Conservation (phyloP, 2,888 invertebrate species). For the Tupiocoris notatus region DNA sequence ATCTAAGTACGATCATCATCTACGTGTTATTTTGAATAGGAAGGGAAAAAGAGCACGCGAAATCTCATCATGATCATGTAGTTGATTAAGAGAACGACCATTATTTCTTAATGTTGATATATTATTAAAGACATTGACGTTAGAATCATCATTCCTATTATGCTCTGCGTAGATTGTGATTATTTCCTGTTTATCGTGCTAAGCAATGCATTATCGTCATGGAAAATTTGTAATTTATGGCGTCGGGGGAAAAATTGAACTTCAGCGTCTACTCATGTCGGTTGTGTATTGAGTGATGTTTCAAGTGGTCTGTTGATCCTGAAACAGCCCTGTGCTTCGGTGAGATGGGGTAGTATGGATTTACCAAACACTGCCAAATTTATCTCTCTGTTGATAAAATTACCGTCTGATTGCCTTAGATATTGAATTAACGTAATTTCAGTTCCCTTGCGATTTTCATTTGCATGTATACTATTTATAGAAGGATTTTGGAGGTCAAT, state of each 20-base stretch:
- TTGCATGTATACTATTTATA: no score
- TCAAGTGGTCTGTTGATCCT: background rate
- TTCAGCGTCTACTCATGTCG: background rate
- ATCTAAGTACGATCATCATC: constrained; percentile 22
- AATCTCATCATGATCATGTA: background rate
- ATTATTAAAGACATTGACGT: constrained; percentile 15
- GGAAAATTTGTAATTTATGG: no score
- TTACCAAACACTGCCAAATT: background rate
- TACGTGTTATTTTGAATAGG: background rate
- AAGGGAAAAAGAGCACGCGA: constrained; percentile 21
- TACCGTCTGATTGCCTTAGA: no score
- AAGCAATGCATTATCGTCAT: no score
- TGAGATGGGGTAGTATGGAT: background rate
- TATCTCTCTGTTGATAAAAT: no score
- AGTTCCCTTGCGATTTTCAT: no score
- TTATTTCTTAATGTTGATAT: constrained; percentile 11
- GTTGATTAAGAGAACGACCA: constrained; percentile 29
- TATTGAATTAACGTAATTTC: no score
- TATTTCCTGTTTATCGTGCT: background rate
- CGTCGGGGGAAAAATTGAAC: no score
- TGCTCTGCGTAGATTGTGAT: constrained; percentile 22
- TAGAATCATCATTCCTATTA: constrained; percentile 26
- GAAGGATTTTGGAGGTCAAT: no score
- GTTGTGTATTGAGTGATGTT: background rate
- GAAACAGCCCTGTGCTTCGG: background rate